Conservation (phyloP, 2,113 vertebrate genomes). For the Circaetus cinerascens region DNA sequence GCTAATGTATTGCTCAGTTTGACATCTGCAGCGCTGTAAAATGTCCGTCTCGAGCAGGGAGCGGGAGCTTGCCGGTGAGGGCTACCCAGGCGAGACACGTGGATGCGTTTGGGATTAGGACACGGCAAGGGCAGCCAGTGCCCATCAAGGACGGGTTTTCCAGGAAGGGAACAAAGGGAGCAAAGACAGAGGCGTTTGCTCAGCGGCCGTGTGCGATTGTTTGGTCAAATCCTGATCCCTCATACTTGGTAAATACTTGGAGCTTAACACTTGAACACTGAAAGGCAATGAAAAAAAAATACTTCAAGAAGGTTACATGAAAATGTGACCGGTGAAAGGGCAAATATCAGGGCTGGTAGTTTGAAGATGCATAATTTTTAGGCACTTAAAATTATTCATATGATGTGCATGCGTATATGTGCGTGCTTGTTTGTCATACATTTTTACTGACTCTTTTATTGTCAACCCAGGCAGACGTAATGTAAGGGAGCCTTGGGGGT, state of each 20-base stretch:
- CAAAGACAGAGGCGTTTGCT: not conserved
- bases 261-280: not conserved
- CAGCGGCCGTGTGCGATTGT: rapidly evolving
- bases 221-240: not conserved
- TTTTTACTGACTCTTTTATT: not conserved
- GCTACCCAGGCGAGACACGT: rapidly evolving
- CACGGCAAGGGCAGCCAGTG: not conserved
- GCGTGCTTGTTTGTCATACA: rapidly evolving
- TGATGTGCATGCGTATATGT: rapidly evolving
- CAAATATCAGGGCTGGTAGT: not conserved
- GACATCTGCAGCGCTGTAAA: not conserved
- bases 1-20: not conserved
- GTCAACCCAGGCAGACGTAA: rapidly evolving
- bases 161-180: not conserved
- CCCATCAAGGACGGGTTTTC: not conserved
- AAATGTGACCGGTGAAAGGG: not conserved
- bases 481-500: not conserved
- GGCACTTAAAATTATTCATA: rapidly evolving
- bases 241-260: not conserved
- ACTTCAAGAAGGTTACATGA: rapidly evolving
- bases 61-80: not conserved
- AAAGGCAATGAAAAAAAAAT: rapidly evolving
- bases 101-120: not conserved
- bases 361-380: not conserved
- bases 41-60: not conserved